phyloP scores from a whole-genome alignment of 2,113 vertebrate genomes.

The Triplophysa dalaica region DNA sequence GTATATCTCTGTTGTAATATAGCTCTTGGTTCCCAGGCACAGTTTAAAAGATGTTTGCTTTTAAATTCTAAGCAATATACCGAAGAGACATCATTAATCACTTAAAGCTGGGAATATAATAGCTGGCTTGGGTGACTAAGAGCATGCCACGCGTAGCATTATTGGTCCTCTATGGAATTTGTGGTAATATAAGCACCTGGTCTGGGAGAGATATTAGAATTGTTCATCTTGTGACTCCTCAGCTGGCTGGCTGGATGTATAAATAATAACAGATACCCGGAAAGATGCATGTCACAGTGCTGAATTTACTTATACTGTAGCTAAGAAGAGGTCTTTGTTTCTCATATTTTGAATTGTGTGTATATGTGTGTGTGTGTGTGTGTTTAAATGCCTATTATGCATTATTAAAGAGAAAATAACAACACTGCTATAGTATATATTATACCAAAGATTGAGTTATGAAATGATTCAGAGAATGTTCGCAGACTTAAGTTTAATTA shows the following conservation, averaged over 20 bases:
- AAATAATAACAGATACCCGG: neutral
- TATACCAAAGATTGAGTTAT: neutral
- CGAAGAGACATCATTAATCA: neutral
- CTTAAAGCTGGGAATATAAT: slow-evolving; percentile 3
- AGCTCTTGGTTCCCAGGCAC: neutral
- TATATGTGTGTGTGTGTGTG: neutral
- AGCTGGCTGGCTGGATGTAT: neutral
- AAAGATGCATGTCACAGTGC: slow-evolving; percentile 1
- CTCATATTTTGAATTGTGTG: neutral
- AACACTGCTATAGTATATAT: neutral
- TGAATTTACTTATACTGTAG: neutral
- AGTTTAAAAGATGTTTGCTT: neutral
- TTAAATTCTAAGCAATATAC: neutral
- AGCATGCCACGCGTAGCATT: neutral
- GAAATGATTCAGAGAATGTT: neutral
- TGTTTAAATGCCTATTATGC: neutral
- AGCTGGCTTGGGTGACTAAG: neutral
- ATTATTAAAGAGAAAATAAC: neutral
- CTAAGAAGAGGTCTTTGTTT: neutral
- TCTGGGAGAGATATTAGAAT: slow-evolving; percentile 15
- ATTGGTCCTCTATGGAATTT: slow-evolving; percentile 28
- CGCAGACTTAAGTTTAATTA: neutral
- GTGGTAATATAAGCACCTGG: slow-evolving; percentile 5
- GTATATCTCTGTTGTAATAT: neutral
- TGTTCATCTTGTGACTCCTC: slow-evolving; percentile 33